Base-by-base conservation (phyloP, 2,797 vertebrate species). In the Chelon labrosus region DNA sequence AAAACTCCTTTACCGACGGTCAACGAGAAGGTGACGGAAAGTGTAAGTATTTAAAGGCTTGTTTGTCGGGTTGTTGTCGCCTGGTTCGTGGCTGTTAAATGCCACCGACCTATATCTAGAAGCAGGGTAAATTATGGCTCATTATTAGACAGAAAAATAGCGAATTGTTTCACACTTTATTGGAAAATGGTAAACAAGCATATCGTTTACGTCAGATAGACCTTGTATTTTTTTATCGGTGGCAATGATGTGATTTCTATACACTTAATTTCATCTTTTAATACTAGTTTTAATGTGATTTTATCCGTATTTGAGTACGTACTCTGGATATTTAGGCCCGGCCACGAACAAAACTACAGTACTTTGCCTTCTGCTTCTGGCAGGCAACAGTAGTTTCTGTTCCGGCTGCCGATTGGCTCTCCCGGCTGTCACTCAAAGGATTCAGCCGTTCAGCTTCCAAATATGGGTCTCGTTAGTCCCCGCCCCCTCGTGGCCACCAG, bases 1-100 rank as follows among this genome's bases (percentile, higher is more conserved):
- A 94, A 97, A 95, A 97, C 97, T 79, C 96, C 96, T 52, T 85
- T 99, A 82, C 97, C 97, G 1, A 97, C 97, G 56, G 97, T 98
- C 83, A 98, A 97, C 88, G 98, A 98, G 82, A 96, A 96, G 83
- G 95, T 94, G 95, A 92, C 96, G 16, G 98, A 99, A 89, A 97
- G 97, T 89, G 98, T 99, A 86, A 98, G 97, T 98, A 88, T 2
- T 39, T 39, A 22, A 22, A 27, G 14, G 22, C 50, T 12, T 66
- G 20, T 72, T 80, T 69, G 7, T 4, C 9, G 31, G 46, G 10
- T 20, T 37, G 3, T 38, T 22, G 4, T 16, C 42, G 6, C 42
- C 42, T 4, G 19, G 1, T 22, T 19, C 3, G 7, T 5, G 19
- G 19, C 16, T 37, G 13, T 31, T 0, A 44, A 52, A 63, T 8